Base-by-base conservation (phyloP, 2,113 vertebrate genomes). In the Xenus cinereus region DNA sequence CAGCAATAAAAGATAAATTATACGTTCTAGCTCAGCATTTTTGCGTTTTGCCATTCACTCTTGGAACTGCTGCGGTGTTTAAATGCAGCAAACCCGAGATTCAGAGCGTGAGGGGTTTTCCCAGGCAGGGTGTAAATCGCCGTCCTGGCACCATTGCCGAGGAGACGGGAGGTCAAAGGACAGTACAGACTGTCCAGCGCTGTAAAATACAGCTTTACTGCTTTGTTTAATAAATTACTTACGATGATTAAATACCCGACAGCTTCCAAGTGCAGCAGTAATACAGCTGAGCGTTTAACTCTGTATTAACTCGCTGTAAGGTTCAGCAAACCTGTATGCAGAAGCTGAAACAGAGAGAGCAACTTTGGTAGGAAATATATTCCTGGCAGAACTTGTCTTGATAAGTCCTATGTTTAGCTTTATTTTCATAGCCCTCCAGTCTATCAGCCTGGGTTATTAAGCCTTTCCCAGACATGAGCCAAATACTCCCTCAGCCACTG, bases 221-320 rank as follows among this genome's bases (percentile, higher is more conserved):
- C 80, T 92, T 95, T 91, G 87, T 95, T 97, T 96, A 97, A 97
- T 96, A 87, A 90, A 88, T 97, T 86, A 97, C 97, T 94, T 17
- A 11, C 80, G 79, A 48, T 73, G 66, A 94, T 96, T 93, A 79
- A 87, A 90, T 82, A 83, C 90, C 74, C n/a, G 66, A 56, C 84
- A 53, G 87, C 54, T 63, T 30, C 23, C 26, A 54, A 91, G 68
- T 53, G 48, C 79, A 56, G 57, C 20, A 87, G 39, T 51, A 77
- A 68, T 72, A 90, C 74, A 93, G 56, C 0, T 54, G 69, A 78
- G 51, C 37, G 53, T 85, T 82, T 62, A 51, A 88, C 16, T 87
- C 26, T 63, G 9, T 51, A 75, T 95, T 76, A 96, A 86, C 63
- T 88, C 2, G 0, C 66, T 56, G 18, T 64, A 50, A 79, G n/a